Percentiles rank a stretch among this genome's conserved stretches.
Conservation (phyloP, 2,797 vertebrate genomes). For the Sandelia bainsii region DNA sequence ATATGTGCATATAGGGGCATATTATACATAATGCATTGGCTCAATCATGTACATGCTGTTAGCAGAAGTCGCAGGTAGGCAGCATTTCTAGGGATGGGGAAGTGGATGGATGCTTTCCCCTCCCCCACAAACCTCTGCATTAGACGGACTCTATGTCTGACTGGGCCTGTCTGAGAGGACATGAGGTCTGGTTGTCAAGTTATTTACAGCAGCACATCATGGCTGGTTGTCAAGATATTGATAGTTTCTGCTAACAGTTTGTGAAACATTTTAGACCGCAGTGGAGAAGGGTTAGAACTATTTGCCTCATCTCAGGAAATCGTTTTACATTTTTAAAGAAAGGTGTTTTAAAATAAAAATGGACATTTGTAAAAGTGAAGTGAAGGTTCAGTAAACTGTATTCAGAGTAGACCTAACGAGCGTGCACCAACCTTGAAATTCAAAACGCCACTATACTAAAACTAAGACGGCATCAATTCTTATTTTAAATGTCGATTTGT, state of each 20-base stretch:
- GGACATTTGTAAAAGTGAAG: not conserved
- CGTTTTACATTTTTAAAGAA: not conserved
- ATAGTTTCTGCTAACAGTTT: conserved; percentile 30
- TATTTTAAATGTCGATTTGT: not conserved
- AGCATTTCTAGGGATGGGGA: conserved; percentile 43
- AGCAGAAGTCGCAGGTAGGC: conserved; percentile 74
- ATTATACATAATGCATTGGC: conserved; percentile 17
- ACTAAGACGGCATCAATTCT: not conserved
- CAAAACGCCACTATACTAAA: not conserved
- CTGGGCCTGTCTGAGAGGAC: conserved; percentile 66
- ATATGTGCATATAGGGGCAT: not conserved
- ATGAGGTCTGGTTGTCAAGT: conserved; percentile 70
- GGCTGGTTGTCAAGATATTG: conserved; percentile 53
- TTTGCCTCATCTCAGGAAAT: not conserved
- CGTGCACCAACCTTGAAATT: not conserved
- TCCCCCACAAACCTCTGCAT: conserved; percentile 63
- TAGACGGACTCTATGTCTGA: conserved; percentile 52
- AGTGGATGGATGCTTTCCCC: conserved; percentile 59
- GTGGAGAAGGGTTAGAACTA: not conserved
- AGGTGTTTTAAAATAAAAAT: not conserved
- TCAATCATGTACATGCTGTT: conserved; percentile 54
- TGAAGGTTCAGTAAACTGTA: not conserved
- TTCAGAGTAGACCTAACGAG: too few relatives aligned
- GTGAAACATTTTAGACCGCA: conserved; percentile 21
- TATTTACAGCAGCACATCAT: conserved; percentile 70